Base-by-base conservation (phyloP, 2,113 vertebrate species). In the Boleophthalmus pectinirostris region DNA sequence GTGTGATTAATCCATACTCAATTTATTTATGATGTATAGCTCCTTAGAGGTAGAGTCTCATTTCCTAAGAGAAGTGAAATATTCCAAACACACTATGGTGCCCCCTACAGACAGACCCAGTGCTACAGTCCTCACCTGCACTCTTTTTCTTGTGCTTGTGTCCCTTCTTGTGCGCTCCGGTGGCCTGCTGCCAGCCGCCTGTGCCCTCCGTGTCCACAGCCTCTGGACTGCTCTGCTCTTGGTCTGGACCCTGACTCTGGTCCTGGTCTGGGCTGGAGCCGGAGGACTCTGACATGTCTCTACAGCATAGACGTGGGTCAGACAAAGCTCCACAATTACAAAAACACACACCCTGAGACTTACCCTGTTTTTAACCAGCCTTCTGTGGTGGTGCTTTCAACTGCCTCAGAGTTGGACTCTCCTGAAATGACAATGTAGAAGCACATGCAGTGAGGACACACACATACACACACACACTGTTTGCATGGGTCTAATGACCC, bases 381-480 rank as follows among this genome's bases (percentile, higher is more conserved):
- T 33, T 90, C 90, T 0, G 91, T 88, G 0, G 90, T 90, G 54
- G 82, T 91, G 70, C 91, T 90, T 70, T 90, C 89, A 0, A 91
- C 75, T 0, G 89, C 83, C 0, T 89, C 87, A 3, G 77, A 33
- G 2, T 83, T 86, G 0, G 82, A 35, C 69, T 82, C 82, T 11
- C 57, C 81, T 64, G 18, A 64, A 35, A 64, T 12, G 29, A 64
- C 60, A 35, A 20, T 21, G 51, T 54, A 43, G 38, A 43, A 43
- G 10, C 9, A 10, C 1, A 43, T 43, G 38, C 38, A 43, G 8
- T 2, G 20, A 54, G 20, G 7, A 1, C 49, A n/a, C 56, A 86
- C 88, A 45, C 74, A 98, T 97, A 96, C 75, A 96, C 95, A 3
- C n/a, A n/a, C n/a, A n/a, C n/a, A n/a, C n/a, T n/a, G 90, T 94